Evolutionary conservation across 1,140 invertebrate species (phyloP).

Genomic region (Saccostrea echinata): DNA sequence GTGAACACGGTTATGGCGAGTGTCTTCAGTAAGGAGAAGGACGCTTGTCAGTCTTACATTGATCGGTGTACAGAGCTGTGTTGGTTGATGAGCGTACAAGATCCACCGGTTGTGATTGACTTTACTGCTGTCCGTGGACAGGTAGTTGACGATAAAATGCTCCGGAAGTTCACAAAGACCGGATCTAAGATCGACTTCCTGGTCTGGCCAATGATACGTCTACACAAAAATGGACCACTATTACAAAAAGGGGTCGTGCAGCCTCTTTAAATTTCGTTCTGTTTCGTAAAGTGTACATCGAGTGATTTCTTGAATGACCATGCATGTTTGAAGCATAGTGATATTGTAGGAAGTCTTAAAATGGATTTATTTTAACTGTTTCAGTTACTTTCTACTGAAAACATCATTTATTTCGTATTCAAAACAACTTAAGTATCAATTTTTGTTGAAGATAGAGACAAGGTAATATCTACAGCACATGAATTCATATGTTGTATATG

Average conservation of each 20-base stretch:
- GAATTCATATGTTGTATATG: no score
- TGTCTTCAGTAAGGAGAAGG: constrained; percentile 6
- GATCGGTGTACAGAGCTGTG: constrained; percentile 37
- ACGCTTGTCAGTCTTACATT: constrained; percentile 4
- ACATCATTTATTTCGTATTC: no score
- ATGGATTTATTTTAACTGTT: no score
- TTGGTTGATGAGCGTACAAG: constrained; percentile 46
- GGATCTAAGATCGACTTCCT: constrained; percentile 43
- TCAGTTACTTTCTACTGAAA: no score
- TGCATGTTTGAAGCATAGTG: not conserved
- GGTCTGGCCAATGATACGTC: constrained; percentile 48
- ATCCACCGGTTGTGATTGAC: constrained; percentile 36
- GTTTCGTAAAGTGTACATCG: not conserved
- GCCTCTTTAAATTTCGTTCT: not conserved
- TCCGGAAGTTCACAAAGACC: constrained; percentile 44
- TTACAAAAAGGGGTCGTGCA: constrained; percentile 47
- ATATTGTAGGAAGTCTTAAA: not conserved
- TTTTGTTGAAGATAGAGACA: no score
- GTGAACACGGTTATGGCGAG: not conserved
- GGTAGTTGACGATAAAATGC: not conserved
- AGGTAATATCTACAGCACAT: no score
- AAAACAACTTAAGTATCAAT: no score
- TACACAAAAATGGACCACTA: constrained; percentile 45
- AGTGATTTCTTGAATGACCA: not conserved
- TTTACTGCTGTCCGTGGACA: constrained; percentile 15